A percentile compares a stretch with the other conserved stretches of the same genome.
These are phyloP conservation scores for Zapus hudsonius DNA, from an alignment of 2,113 vertebrate species.

Conservation along the genomic window DNA sequence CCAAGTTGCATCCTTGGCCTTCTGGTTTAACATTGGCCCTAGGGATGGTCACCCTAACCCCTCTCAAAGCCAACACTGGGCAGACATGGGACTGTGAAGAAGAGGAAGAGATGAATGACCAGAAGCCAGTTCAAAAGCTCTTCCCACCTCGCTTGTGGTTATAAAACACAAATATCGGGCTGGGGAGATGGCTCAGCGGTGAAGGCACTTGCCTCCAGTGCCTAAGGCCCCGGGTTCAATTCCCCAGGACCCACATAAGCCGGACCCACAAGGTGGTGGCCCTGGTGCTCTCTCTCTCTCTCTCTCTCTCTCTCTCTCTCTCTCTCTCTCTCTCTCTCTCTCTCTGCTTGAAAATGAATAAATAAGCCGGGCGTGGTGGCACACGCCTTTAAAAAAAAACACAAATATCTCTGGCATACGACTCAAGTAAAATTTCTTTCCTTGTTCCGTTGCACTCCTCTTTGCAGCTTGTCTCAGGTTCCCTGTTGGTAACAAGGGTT, in stretches of 20 bases:
- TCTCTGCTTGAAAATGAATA: no score
- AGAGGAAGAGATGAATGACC: not conserved
- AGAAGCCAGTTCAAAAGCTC: not conserved
- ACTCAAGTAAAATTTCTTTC: not conserved
- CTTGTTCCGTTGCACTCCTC: not conserved
- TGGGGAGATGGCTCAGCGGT: no score
- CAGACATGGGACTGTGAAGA: not conserved
- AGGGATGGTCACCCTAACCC: not conserved
- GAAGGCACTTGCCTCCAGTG: no score
- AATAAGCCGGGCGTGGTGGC: no score
- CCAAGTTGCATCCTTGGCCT: not conserved
- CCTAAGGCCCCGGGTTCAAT: no score
- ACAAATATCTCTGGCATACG: not conserved
- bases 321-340: no score
- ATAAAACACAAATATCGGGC: not conserved
- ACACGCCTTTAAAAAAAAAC: no score
- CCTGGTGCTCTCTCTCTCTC: no score
- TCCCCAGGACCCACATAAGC: no score
- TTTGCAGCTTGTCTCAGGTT: not conserved
- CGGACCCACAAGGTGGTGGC: no score
- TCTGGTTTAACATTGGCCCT: not conserved
- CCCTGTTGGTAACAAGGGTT: not conserved
- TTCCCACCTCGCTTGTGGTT: not conserved
- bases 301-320: no score
- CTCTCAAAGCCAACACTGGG: not conserved